Base-by-base conservation (phyloP, 1,140 invertebrate genomes). In the Eriosoma lanigerum region DNA sequence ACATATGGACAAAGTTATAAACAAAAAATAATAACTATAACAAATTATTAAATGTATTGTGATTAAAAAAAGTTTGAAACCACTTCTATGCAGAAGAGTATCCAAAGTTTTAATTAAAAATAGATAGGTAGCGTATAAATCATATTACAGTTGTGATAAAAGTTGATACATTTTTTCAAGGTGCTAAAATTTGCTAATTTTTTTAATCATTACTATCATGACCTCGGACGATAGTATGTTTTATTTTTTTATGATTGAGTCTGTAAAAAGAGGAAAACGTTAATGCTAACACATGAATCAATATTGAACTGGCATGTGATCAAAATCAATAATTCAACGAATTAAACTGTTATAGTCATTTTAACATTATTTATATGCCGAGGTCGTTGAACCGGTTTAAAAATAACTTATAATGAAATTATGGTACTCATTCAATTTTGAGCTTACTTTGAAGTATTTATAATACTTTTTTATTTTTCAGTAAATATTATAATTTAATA, bases 331-430 rank as follows among this genome's bases (percentile, higher is more conserved):
- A 46, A 68, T 68, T 24, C n/a, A 13, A n/a, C 13, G 13, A 44
- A 66, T 46, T 44, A 66, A 68, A 46, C 19, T 44, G 38, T 46
- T 68, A 64, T 68, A 68, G 38, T 62, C 17, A 62, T 19, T 29
- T 62, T 62, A 17, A 32, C 17, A 24, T 68, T 24, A 13, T 46
- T 46, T 68, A 24, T 68, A 13, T 68, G 64, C n/a, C 64, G 46
- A 68, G 64, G 64, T 68, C 64, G 13, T 68, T 68, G n/a, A 68
- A 68, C 64, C 64, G 38, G 64, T 68, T 68, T 68, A 68, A 46
- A 68, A 68, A 68, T 68, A 68, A 68, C 17, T 46, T 8, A 48
- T 38, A 48, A 48, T 48, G 21, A 46, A 38, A 38, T 8, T 3
- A 46, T 46, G 19, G 0, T 9, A n/a, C 58, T 29, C 3, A 32